These are phyloP conservation scores for Vollenhovia emeryi DNA, from an alignment of 1,140 invertebrate genomes.

Conservation along the genomic window DNA sequence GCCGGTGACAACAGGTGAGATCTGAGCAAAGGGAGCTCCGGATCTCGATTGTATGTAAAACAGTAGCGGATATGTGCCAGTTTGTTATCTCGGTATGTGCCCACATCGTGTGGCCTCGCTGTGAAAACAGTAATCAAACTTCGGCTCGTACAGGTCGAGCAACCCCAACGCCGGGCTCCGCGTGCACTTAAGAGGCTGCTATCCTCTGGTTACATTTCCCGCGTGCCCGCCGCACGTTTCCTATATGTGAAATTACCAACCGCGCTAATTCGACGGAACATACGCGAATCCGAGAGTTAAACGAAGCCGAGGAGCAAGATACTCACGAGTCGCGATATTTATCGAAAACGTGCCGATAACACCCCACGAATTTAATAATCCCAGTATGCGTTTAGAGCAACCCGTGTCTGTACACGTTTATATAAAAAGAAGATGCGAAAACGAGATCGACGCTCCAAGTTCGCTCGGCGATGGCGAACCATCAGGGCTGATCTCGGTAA, in stretches of 20 bases:
- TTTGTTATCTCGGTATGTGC: conserved; percentile 53
- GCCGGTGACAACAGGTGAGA: background rate
- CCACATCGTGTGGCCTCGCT: conserved; percentile 36
- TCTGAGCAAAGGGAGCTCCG: conserved; percentile 12
- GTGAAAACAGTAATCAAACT: conserved; percentile 73
- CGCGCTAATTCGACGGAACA: background rate
- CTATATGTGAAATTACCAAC: background rate
- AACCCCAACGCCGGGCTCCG: conserved; percentile 35
- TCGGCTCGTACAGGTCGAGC: conserved; percentile 56
- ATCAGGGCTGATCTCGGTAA: conserved; percentile 40
- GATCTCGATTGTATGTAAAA: conserved; percentile 12
- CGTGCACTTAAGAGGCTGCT: conserved; percentile 56
- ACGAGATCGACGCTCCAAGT: conserved; percentile 5
- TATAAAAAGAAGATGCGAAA: conserved; percentile 16
- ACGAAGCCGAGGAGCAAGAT: background rate
- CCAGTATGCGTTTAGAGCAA: background rate
- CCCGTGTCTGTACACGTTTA: background rate
- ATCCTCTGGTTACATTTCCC: conserved; percentile 63
- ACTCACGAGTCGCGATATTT: background rate
- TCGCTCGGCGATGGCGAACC: conserved; percentile 36
- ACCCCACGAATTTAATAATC: conserved; percentile 12
- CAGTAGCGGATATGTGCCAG: conserved; percentile 21
- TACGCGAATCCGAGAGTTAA: background rate
- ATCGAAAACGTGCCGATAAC: conserved; percentile 4
- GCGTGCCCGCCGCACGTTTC: background rate